Evolutionary conservation across 2,113 vertebrate species (phyloP).

Genomic region (Otocyon megalotis): DNA sequence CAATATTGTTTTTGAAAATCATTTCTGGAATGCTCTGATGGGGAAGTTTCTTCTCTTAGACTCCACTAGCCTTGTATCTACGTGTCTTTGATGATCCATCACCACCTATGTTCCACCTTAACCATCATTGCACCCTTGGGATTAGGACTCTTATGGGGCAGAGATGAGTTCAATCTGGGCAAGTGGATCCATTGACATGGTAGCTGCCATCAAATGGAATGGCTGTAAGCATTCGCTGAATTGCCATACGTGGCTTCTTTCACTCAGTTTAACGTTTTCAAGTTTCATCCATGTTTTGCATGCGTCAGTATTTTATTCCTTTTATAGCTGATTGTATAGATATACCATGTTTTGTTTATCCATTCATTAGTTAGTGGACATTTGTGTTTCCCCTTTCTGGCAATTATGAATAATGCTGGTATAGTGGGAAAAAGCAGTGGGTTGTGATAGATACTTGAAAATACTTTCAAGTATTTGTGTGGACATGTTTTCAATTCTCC

Average conservation of each 20-base stretch:
- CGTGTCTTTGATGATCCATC: background rate
- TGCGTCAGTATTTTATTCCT: background rate
- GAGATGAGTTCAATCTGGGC: background rate
- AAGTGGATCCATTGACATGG: fast-evolving
- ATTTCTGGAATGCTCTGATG: background rate
- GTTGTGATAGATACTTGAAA: too few species aligned
- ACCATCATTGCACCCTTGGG: too few species aligned
- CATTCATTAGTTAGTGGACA: background rate
- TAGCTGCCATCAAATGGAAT: background rate
- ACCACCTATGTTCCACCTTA: background rate
- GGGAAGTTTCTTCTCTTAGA: background rate
- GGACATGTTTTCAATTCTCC: background rate
- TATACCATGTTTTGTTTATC: background rate
- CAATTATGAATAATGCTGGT: background rate
- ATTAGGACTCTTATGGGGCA: background rate
- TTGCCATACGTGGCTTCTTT: background rate
- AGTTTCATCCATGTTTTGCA: background rate
- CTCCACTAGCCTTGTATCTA: fast-evolving
- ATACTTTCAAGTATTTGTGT: background rate
- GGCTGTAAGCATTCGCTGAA: background rate
- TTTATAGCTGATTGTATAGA: background rate
- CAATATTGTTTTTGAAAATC: background rate
- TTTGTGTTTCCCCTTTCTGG: background rate
- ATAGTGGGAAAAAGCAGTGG: too few species aligned
- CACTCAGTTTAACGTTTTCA: background rate